Base-by-base conservation (phyloP, 2,888 invertebrate species). In the Campaea margaritaria region DNA sequence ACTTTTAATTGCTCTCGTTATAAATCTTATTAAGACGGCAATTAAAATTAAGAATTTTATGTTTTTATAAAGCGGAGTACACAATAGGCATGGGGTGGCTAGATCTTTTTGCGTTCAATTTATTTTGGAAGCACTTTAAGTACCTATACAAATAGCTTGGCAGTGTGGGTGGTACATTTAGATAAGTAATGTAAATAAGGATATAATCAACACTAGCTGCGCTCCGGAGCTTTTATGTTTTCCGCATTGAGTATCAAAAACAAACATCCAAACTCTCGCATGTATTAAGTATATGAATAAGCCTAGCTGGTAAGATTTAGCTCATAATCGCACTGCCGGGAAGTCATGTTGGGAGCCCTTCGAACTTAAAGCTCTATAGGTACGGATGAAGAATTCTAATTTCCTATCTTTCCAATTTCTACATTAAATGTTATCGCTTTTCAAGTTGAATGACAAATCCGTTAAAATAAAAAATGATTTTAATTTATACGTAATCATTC, bases 1-100 rank as follows among this genome's bases (percentile, higher is more conserved):
- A 82, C 73, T 82, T 83, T 83, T 85, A 84, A 85, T 83, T 83
- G 81, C 72, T 74, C 74, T 72, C 75, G 74, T 73, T 75, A 82
- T 82, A 83, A 82, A 79, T 82, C 77, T 76, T 81, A 73, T 73
- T 78, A 77, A 65, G 70, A 66, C 71, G 71, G 70, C 79, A 82
- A 82, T 84, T 79, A 84, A 79, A 82, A 72, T 79, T 75, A 69
- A 68, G 61, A 70, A 59, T 62, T 55, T 44, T 42, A 38, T 42
- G 13, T 5, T 43, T 5, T 43, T 56, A 39, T 41, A 50, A 50
- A 13, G 36, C 42, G 42, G 11, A 51, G 47, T 44, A 49, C 42
- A 51, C 49, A 42, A 60, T 34, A 51, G 42, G 31, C 31, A 11
- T 36, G 42, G 11, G 15, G 31, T 14, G n/a, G 36, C 15, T 54